These are phyloP conservation scores for Pedionomus torquatus DNA, from an alignment of 2,113 vertebrate genomes.

Conservation along the genomic window DNA sequence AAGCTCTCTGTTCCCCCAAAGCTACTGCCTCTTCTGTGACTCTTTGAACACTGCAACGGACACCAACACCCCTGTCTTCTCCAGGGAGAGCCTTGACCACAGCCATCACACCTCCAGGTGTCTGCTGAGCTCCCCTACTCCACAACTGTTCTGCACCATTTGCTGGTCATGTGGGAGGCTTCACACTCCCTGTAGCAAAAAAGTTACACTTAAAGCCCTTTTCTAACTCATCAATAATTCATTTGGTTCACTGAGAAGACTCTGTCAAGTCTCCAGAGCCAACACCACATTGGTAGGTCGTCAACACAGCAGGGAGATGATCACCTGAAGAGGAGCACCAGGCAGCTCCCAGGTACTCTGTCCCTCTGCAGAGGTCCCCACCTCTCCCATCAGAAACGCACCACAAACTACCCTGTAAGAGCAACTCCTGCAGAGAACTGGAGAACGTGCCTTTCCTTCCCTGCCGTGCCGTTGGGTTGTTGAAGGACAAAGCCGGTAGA, in stretches of 20 bases:
- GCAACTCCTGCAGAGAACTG: not conserved
- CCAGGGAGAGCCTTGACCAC: not conserved
- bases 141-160: accelerated
- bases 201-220: too few species aligned
- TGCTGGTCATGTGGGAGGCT: accelerated
- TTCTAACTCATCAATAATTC: not conserved
- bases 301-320: not conserved
- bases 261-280: not conserved
- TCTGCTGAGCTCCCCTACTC: not conserved
- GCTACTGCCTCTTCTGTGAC: accelerated
- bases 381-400: not conserved
- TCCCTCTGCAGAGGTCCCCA: not conserved
- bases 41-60: accelerated
- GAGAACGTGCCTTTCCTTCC: not conserved
- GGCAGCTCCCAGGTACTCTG: accelerated
- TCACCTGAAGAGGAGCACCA: not conserved
- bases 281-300: accelerated
- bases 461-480: accelerated
- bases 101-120: not conserved
- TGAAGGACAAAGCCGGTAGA: not conserved
- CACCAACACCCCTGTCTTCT: accelerated
- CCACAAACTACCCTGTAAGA: accelerated
- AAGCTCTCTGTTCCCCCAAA: accelerated
- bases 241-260: accelerated
- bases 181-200: not conserved